Conservation (phyloP, 2,888 invertebrate species). For the Muscina levida region DNA sequence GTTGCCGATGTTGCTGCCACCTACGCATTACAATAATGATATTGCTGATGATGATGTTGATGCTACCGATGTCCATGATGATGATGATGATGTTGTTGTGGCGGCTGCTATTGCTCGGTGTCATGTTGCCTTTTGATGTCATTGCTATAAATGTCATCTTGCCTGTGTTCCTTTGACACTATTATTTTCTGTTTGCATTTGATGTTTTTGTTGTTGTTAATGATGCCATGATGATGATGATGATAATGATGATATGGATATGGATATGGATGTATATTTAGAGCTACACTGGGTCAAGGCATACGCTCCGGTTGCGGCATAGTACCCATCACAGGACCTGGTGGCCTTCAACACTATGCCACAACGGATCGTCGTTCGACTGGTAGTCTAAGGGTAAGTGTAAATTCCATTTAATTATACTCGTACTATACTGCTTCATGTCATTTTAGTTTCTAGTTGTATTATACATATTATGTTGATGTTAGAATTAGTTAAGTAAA, state of each 20-base stretch:
- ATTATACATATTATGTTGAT: conserved; percentile 17
- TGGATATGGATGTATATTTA: conserved; percentile 70
- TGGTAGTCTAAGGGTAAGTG: conserved; percentile 79
- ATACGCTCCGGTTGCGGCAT: conserved; percentile 80
- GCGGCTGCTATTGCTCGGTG: not conserved
- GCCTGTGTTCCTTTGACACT: conserved; percentile 33
- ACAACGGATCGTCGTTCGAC: conserved; percentile 79
- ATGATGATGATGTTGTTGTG: not conserved
- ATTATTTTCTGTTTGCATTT: conserved; percentile 62
- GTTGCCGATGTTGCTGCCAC: not conserved
- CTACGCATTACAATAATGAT: too few relatives aligned
- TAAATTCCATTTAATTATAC: not conserved
- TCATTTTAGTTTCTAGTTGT: conserved; percentile 43
- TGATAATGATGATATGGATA: conserved; percentile 15
- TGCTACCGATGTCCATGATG: not conserved
- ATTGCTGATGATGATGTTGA: not conserved
- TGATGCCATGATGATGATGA: conserved; percentile 17
- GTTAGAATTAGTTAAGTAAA: conserved; percentile 39
- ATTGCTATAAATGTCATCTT: conserved; percentile 30
- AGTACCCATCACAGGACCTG: conserved; percentile 79
- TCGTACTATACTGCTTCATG: conserved; percentile 47
- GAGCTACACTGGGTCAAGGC: conserved; percentile 80
- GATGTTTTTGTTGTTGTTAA: conserved; percentile 56
- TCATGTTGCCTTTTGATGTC: conserved; percentile 3
- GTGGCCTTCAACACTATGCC: conserved; percentile 80